These are phyloP conservation scores for Pasiphila rectangulata DNA, from an alignment of 2,888 invertebrate genomes.

Conservation along the genomic window DNA sequence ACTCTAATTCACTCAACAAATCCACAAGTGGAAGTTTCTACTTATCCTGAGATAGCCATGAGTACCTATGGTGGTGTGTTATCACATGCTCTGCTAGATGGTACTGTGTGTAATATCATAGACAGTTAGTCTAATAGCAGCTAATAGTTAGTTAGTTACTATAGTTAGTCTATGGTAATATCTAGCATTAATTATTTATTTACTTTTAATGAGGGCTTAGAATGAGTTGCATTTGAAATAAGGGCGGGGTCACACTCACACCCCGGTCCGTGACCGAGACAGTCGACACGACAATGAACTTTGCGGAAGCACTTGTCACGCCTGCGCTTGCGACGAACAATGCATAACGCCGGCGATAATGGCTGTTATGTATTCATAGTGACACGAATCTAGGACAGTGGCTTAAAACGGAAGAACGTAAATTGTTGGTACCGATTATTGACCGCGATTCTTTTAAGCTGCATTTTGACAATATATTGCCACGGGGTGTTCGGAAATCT, in stretches of 20 bases:
- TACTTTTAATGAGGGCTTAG: too few species aligned
- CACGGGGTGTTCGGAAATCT: too few species aligned
- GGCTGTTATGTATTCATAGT: slow-evolving; percentile 47
- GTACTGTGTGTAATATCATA: too few species aligned
- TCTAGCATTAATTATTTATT: too few species aligned
- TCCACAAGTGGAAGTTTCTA: too few species aligned
- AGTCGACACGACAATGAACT: slow-evolving; percentile 72
- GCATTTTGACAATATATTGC: neutral
- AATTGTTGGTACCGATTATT: slow-evolving; percentile 9
- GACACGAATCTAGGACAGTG: slow-evolving; percentile 32
- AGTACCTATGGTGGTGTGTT: too few species aligned
- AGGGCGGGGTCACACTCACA: slow-evolving; percentile 45
- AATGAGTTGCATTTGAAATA: slow-evolving; percentile 29
- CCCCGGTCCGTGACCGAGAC: slow-evolving; percentile 38
- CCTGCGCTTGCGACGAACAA: slow-evolving; percentile 72
- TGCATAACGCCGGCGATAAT: slow-evolving; percentile 53
- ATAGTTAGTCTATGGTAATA: too few species aligned
- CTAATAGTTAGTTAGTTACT: too few species aligned
- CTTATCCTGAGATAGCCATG: too few species aligned
- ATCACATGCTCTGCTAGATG: too few species aligned
- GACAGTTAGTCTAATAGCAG: too few species aligned
- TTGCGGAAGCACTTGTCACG: slow-evolving; percentile 77
- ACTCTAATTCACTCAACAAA: too few species aligned
- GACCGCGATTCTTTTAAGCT: slow-evolving; percentile 5
- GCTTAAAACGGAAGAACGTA: neutral